Evolutionary conservation across 2,888 invertebrate genomes (phyloP), one percentile per base, ranked within the genome.

Genomic region (Lasius platythorax): DNA sequence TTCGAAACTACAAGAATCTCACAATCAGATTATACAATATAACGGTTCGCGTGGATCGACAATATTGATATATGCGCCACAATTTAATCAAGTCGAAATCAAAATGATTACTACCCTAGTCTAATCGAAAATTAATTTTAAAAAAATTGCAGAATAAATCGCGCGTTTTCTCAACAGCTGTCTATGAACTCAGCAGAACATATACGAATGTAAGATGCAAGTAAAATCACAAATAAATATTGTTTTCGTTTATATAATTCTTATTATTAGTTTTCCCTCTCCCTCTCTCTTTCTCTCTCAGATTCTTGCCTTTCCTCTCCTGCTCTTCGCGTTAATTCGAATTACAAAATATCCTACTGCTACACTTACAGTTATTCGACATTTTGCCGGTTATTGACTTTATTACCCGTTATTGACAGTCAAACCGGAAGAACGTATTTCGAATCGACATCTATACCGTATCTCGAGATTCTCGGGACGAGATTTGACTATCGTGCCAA

Each of bases 71-170:
- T 56, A 72, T 56, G 30, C 23, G 68, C 28, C 18, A 30, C 30
- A 53, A 8, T 2, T 53, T n/a, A 53, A 53, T n/a, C 8, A n/a
- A 8, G 12, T 2, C 43, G 46, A 15, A 15, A 50, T 9, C 11
- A 11, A 61, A 61, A 73, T 18, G 18, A 53, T 23, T 37, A 23
- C 37, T 37, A 23, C 37, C 58, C 23, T 56, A n/a, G n/a, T 8
- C 53, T n/a, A 53, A 53, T n/a, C 2, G 8, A 23, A 56, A 56
- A 37, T 33, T 8, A 15, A 53, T 53, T 72, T 12, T 1, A 72
- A 72, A 33, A n/a, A 50, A 50, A n/a, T 53, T 30, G n/a, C 50
- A n/a, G n/a, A 70, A 30, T 72, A 33, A 72, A n/a, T 53, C 53
- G 50, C 50, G 50, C 50, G 53, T 43, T 67, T 8, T 43, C 15